Conservation (phyloP, 2,113 vertebrate genomes). For the Catagonus wagneri region DNA sequence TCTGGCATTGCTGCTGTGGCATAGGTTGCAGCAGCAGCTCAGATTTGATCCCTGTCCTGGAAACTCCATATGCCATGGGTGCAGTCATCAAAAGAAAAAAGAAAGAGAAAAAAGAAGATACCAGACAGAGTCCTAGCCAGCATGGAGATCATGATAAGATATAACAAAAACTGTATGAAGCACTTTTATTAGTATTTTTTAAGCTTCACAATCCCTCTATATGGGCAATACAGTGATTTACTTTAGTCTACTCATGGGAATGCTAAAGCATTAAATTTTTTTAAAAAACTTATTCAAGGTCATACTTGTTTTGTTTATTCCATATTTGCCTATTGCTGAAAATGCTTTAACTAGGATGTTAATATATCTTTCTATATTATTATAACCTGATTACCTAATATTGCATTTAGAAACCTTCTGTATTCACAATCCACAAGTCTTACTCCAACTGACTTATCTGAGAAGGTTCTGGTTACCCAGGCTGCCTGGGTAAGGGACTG, state of each 20-base stretch:
- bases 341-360: not conserved
- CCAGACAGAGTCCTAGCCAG: not conserved
- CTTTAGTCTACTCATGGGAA: not conserved
- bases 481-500: not conserved
- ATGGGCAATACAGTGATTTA: not conserved
- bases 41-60: too few relatives aligned
- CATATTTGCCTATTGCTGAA: not conserved
- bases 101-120: not conserved
- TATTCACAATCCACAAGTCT: not conserved
- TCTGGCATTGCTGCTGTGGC: too few relatives aligned
- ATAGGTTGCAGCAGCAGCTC: too few relatives aligned
- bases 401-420: not conserved
- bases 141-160: not conserved
- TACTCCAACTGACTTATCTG: not conserved
- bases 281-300: not conserved
- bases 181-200: not conserved
- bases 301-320: not conserved
- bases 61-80: too few relatives aligned
- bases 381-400: not conserved
- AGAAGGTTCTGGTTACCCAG: not conserved
- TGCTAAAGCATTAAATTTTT: not conserved
- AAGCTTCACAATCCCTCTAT: not conserved
- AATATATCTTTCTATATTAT: not conserved
- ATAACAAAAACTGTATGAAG: not conserved
- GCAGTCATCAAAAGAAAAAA: too few relatives aligned